phyloP scores from a whole-genome alignment of 2,113 vertebrate genomes.

The Lepisosteus oculatus region DNA sequence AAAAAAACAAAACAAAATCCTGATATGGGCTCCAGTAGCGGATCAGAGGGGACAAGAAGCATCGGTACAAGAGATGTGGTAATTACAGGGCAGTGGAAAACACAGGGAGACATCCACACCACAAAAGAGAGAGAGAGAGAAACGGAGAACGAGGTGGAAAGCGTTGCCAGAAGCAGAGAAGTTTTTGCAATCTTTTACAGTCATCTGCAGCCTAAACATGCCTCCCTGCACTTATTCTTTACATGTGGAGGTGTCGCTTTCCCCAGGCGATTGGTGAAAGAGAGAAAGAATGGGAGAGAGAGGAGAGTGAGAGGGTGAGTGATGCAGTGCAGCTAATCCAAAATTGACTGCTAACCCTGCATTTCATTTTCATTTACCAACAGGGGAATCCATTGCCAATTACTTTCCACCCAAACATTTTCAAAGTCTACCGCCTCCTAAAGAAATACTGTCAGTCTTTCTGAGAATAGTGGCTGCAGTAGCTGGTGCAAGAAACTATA shows the following conservation, averaged over 20 bases:
- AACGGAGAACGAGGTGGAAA: conserved; percentile 39
- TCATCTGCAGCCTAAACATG: conserved; percentile 39
- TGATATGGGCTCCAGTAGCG: conserved; percentile 70
- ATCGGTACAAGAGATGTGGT: conserved; percentile 64
- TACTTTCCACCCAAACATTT: background rate
- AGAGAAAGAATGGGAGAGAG: background rate
- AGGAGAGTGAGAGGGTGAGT: conserved; percentile 18
- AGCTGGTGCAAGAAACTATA: no score
- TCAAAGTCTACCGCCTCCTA: no score
- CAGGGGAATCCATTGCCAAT: conserved; percentile 26
- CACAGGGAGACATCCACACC: conserved; percentile 46
- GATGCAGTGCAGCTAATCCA: conserved; percentile 33
- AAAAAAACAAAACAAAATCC: conserved; percentile 32
- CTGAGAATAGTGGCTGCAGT: no score
- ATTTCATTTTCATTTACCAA: conserved; percentile 55
- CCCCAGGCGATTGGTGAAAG: conserved; percentile 12
- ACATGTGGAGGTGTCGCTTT: conserved; percentile 13
- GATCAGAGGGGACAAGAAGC: conserved; percentile 73
- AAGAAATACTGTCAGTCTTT: no score
- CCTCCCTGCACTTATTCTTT: conserved; percentile 39
- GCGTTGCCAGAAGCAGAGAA: conserved; percentile 35
- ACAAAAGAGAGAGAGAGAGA: conserved; percentile 39
- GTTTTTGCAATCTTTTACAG: conserved; percentile 30
- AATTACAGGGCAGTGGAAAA: conserved; percentile 74
- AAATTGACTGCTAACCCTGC: conserved; percentile 46